Base-by-base conservation (phyloP, 2,797 vertebrate genomes). In the Chaetophractus vellerosus region DNA sequence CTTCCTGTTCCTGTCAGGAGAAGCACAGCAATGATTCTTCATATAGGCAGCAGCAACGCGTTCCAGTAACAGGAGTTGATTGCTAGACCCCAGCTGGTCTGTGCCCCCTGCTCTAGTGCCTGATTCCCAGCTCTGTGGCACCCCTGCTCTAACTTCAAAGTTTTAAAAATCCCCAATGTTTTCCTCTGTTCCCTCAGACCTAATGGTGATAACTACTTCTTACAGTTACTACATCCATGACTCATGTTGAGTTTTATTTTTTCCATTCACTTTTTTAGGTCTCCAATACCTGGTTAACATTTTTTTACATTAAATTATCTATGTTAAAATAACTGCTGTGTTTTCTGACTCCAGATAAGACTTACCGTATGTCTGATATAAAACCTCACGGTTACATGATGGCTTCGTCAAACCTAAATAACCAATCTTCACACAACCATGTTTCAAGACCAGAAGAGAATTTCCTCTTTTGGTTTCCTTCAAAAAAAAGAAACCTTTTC, bases 401-500 rank as follows among this genome's bases (percentile, higher is more conserved):
- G 48, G 23, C 76, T 66, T 11, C 36, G 16, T 82, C 85, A 82
- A 57, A 36, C 19, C 2, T 24, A 38, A 61, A 21, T 76, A n/a
- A 21, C 38, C 69, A 33, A 41, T 69, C 41, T 69, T 84, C 26
- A 69, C 6, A 21, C 21, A 74, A 3, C 7, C 26, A 24, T 66
- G 41, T 15, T 21, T 19, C 15, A 59, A 15, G 14, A 83, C 14
- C 26, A 28, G 28, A 64, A 83, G 8, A 26, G n/a, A 61, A 78
- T 69, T 33, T 26, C 9, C 21, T 89, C 50, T 69, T 28, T 78
- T 33, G 33, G 28, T 78, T 52, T 11, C 45, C 78, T 78, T 41
- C 48, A 75, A 55, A 78, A 78, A 69, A n/a, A 89, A 88, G 38
- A 75, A 82, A 11, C 6, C 28, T 84, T 94, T 66, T 31, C 31